Evolutionary conservation across 1,140 invertebrate species (phyloP), one percentile per base, ranked within the genome.

Genomic region (Euura lappo): DNA sequence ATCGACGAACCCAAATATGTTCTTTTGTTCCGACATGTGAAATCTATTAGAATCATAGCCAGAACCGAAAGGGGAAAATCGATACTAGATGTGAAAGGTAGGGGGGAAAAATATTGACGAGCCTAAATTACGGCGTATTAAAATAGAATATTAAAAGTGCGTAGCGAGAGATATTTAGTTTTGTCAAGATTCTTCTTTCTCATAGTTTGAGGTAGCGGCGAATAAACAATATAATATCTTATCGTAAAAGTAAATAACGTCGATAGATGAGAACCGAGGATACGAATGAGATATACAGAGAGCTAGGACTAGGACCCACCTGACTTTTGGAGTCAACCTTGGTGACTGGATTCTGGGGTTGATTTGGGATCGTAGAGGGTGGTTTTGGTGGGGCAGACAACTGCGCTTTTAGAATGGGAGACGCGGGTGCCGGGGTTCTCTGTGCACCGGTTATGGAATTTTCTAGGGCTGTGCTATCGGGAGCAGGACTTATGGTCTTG

Each of bases 381-480:
- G 87, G 86, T 87, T 92, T 92, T 69, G 92, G 90, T 72, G 93
- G 93, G 75, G 92, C 91, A 81, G 92, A 93, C 72, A 94, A 88
- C 84, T 94, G 93, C 79, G 93, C 93, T 89, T 94, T 94, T 28
- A 94, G 89, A 83, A 94, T 94, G n/a, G 92, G 91, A 72, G 92
- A 93, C 44, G 89, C 88, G 67, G 91, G 90, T 72, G 89, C 79
- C 68, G 82, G 77, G 71, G 72, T 80, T 77, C 79, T 81, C 72
- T 79, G 79, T 74, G 77, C 74, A 78, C 82, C 80, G 75, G 80
- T 76, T 78, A 80, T 76, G 75, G 83, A 73, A 81, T 79, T 83
- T 65, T 86, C 84, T 75, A 76, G 68, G 75, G 79, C 77, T 74
- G 81, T 81, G 81, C 79, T 84, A 81, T 84, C 81, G 73, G 83